Percentiles rank a stretch among this genome's conserved stretches.
These are phyloP conservation scores for Microctenopoma stevenorrisi DNA, from an alignment of 2,797 vertebrate species.

Conservation along the genomic window DNA sequence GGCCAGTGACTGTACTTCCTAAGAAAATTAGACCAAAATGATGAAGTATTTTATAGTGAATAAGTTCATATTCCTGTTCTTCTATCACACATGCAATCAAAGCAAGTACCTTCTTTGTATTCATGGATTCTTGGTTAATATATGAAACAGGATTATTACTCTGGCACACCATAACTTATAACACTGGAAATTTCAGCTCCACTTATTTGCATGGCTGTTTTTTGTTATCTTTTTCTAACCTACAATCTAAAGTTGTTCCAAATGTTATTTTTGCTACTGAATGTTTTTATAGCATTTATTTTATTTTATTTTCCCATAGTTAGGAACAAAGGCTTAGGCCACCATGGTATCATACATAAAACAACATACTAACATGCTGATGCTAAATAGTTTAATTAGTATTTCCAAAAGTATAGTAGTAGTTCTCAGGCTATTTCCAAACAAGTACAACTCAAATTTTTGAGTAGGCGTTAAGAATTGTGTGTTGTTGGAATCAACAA, in stretches of 20 bases:
- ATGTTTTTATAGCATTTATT: neutral
- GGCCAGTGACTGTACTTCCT: slow-evolving; percentile 51
- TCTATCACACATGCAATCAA: slow-evolving; percentile 63
- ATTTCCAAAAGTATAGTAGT: too few species aligned
- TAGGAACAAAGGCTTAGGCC: neutral
- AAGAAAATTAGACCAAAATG: slow-evolving; percentile 68
- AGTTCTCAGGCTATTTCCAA: too few species aligned
- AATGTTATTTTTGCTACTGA: neutral
- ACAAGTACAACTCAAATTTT: too few species aligned
- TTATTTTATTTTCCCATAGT: neutral
- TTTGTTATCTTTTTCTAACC: slow-evolving; percentile 38
- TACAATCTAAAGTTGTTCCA: slow-evolving; percentile 1
- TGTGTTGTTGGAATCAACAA: neutral
- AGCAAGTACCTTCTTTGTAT: slow-evolving; percentile 68
- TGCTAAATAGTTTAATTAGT: too few species aligned
- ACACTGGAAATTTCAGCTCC: slow-evolving; percentile 43
- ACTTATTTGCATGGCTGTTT: slow-evolving; percentile 55
- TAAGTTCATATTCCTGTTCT: slow-evolving; percentile 50
- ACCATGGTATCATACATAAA: neutral
- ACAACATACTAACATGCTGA: neutral
- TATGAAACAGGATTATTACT: slow-evolving; percentile 73
- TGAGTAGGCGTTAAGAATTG: too few species aligned
- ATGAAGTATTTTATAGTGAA: slow-evolving; percentile 59
- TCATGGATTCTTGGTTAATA: slow-evolving; percentile 67
- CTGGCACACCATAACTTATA: slow-evolving; percentile 59